Evolutionary conservation across 2,888 invertebrate species (phyloP).

Genomic region (Epicampocera succincta): DNA sequence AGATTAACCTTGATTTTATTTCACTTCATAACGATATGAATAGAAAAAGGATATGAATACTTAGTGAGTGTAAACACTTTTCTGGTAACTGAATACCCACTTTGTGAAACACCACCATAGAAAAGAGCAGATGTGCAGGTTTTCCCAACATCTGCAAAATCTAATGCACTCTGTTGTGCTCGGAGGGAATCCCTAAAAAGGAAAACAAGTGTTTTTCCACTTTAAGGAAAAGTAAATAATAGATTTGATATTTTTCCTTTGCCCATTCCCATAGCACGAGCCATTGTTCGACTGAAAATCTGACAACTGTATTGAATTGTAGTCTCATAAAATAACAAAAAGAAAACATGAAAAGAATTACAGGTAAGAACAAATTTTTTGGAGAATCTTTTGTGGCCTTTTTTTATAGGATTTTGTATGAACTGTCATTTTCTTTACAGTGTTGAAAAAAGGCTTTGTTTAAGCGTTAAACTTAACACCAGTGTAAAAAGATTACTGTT

Average conservation of each 20-base stretch:
- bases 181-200: slow-evolving; percentile 21
- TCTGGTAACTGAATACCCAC: background rate
- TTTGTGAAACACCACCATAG: background rate
- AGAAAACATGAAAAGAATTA: background rate
- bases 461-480: slow-evolving; percentile 59
- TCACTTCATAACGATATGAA: background rate
- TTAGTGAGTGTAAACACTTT: background rate
- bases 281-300: slow-evolving; percentile 33
- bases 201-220: slow-evolving; percentile 42
- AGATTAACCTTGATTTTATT: slow-evolving; percentile 45
- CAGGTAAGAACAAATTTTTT: slow-evolving; percentile 9
- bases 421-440: slow-evolving; percentile 9
- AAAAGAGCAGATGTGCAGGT: slow-evolving; percentile 56
- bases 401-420: background rate
- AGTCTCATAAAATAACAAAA: background rate
- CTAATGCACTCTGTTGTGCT: slow-evolving; percentile 28
- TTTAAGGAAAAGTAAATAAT: background rate
- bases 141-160: slow-evolving; percentile 36
- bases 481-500: background rate
- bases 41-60: background rate
- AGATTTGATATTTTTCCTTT: slow-evolving; percentile 4
- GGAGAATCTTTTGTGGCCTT: background rate
- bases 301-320: slow-evolving; percentile 24
- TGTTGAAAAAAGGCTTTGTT: slow-evolving; percentile 30
- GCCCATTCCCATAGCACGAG: slow-evolving; percentile 46